These are phyloP conservation scores for Agrilus planipennis DNA, from an alignment of 1,140 invertebrate genomes.

Conservation along the genomic window DNA sequence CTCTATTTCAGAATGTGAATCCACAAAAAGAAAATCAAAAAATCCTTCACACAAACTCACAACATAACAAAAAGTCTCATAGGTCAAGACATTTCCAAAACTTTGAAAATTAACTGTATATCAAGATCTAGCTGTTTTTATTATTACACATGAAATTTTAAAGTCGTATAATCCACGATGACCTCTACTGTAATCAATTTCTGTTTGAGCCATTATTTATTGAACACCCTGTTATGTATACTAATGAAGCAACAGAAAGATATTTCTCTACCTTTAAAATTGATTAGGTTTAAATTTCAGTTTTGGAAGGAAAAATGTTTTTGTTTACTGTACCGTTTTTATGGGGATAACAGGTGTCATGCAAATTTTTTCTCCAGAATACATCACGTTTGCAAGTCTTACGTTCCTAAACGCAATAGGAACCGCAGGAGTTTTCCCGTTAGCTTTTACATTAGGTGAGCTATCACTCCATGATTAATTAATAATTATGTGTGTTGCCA, in stretches of 20 bases:
- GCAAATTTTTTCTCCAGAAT: conserved; percentile 42
- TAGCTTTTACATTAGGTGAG: conserved; percentile 50
- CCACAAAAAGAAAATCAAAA: no score
- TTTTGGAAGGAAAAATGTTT: conserved; percentile 45
- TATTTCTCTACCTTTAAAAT: no score
- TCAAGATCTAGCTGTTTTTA: no score
- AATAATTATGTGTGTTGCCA: neutral
- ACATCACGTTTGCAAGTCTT: conserved; percentile 41
- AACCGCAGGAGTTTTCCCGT: conserved; percentile 46
- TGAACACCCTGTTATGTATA: no score
- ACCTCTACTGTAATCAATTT: neutral
- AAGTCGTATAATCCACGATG: no score
- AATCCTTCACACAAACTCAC: no score
- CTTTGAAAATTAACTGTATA: no score
- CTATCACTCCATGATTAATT: neutral
- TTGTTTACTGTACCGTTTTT: conserved; percentile 42
- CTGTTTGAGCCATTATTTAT: neutral
- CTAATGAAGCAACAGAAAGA: no score
- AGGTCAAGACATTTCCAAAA: no score
- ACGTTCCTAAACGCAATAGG: conserved; percentile 46
- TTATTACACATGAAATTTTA: no score
- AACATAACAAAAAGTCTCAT: no score
- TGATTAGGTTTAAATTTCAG: conserved; percentile 29
- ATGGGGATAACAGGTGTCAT: conserved; percentile 42
- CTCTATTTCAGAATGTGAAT: no score